Evolutionary conservation across 2,797 vertebrate species (phyloP).

Genomic region (Steatocranus sp.): DNA sequence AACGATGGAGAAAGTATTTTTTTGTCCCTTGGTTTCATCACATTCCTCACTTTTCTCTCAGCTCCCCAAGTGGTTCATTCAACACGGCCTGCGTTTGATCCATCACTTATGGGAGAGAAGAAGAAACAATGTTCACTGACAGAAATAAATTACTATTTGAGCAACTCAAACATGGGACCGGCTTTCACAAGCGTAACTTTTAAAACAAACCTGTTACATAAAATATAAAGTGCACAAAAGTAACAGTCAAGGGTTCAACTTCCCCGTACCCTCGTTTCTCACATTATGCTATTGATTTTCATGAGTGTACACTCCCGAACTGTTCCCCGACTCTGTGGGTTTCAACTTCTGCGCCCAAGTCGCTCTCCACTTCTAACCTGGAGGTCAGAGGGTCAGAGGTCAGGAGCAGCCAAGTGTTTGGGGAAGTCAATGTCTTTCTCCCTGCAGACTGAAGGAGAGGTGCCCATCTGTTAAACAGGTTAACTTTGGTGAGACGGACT

Average conservation of each 20-base stretch:
- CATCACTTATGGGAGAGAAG: slow-evolving; percentile 8
- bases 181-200: neutral
- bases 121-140: slow-evolving; percentile 32
- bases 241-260: neutral
- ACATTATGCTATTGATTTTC: slow-evolving; percentile 50
- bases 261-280: slow-evolving; percentile 17
- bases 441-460: slow-evolving; percentile 47
- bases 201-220: neutral
- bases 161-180: neutral
- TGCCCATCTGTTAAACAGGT: slow-evolving; percentile 79
- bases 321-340: slow-evolving; percentile 56
- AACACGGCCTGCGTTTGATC: slow-evolving; percentile 44
- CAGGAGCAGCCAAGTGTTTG: slow-evolving; percentile 72
- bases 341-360: slow-evolving; percentile 58
- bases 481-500: slow-evolving; percentile 50
- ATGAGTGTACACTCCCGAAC: slow-evolving; percentile 4
- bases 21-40: slow-evolving; percentile 56
- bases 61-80: slow-evolving; percentile 42
- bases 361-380: slow-evolving; percentile 58
- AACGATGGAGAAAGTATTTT: slow-evolving; percentile 56
- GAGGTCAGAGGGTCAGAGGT: slow-evolving; percentile 70
- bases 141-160: slow-evolving; percentile 21
- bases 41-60: slow-evolving; percentile 64
- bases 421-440: slow-evolving; percentile 70
- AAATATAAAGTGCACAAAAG: neutral